Percentiles rank a stretch among this genome's conserved stretches.
Evolutionary conservation across 2,888 invertebrate species (phyloP).

Genomic region (Meta bourneti): DNA sequence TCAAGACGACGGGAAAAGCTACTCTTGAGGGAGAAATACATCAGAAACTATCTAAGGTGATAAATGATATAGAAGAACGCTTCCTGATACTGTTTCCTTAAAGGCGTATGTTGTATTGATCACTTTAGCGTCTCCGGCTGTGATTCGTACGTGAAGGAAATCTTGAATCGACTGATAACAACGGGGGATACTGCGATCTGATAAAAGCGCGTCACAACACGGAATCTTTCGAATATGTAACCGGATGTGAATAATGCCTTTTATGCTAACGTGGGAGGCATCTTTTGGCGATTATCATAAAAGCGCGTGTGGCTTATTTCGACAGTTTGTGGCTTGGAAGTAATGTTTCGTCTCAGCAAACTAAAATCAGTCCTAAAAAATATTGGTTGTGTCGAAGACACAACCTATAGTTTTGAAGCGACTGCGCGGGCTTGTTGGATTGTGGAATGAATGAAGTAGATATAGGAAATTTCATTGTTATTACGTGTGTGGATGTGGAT

Average conservation of each 20-base stretch:
- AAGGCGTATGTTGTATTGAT: constrained; percentile 5
- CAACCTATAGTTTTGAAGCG: too few relatives aligned
- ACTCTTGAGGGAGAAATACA: constrained; percentile 1
- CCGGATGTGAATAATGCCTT: background rate
- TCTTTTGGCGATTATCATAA: too few relatives aligned
- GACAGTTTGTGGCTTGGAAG: too few relatives aligned
- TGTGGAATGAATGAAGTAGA: too few relatives aligned
- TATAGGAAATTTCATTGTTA: too few relatives aligned
- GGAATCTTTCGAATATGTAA: background rate
- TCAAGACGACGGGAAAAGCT: background rate
- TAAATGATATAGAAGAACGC: constrained; percentile 39
- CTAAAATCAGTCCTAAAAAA: too few relatives aligned
- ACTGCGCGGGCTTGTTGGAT: too few relatives aligned
- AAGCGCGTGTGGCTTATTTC: too few relatives aligned
- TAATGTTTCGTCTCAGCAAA: too few relatives aligned
- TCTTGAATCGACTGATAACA: background rate
- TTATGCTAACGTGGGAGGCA: too few relatives aligned
- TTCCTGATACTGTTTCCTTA: constrained; percentile 16
- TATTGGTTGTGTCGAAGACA: too few relatives aligned
- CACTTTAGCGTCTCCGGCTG: constrained; percentile 1
- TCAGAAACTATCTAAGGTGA: constrained; percentile 19
- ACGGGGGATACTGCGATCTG: background rate
- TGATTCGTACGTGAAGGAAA: background rate
- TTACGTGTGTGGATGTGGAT: too few relatives aligned
- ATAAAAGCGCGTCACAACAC: background rate